Base-by-base conservation (phyloP, 2,113 vertebrate genomes). In the Halichoerus grypus region DNA sequence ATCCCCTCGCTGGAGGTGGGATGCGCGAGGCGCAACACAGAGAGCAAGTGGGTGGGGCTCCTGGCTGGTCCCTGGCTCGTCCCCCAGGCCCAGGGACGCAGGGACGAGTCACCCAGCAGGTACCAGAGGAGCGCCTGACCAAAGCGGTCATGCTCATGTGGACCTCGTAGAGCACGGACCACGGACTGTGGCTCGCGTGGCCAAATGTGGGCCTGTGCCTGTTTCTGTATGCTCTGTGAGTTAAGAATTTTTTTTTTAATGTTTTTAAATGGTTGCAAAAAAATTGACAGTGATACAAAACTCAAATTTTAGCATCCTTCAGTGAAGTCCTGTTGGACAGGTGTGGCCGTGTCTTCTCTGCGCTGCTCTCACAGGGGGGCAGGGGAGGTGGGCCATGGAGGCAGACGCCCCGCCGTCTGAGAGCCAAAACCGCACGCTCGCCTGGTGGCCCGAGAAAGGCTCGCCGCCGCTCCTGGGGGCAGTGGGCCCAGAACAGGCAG, bases 1-100 rank as follows among this genome's bases (percentile, higher is more conserved):
- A 6, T 5, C 4, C 4, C 49, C 19, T 14, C 2, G 9, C 39
- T 22, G 7, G 3, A 31, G 39, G 26, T 21, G 14, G 12, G 4
- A 14, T 3, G 3, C 18, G 7, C 0, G 0, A 3, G 2, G 36
- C 1, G 3, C 10, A 3, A 0, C 0, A 14, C 1, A 0, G 0
- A 13, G 8, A 0, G 3, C 15, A 0, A 3, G 5, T 0, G 42
- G 67, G 19, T 1, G 21, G 36, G 33, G 36, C 16, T 9, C 1
- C 13, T 1, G 0, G 18, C 28, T 15, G 3, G 1, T 24, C 42
- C 15, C 42, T 26, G 59, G 8, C 24, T 7, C 26, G 0, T 3
- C 13, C 19, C 39, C 14, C 51, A 16, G 0, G 46, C 4, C 81
- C 80, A 18, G 74, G 1, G 1, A 19, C 4, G 13, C 24, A 3